These are phyloP conservation scores for Myotis brandtii DNA, from an alignment of 2,113 vertebrate genomes.

Conservation along the genomic window DNA sequence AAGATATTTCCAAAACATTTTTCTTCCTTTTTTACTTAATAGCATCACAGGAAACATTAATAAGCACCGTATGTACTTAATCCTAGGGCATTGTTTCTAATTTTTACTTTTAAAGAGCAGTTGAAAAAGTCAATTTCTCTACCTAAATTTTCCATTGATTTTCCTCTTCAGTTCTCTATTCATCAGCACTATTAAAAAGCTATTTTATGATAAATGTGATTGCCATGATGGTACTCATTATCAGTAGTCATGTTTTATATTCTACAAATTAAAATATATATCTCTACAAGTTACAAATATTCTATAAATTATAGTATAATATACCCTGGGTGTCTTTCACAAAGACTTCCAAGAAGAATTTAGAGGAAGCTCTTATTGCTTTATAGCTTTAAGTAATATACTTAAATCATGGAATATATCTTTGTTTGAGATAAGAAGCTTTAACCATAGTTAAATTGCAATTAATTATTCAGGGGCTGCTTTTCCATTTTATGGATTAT, in stretches of 20 bases:
- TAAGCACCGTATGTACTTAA: neutral
- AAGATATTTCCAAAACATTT: neutral
- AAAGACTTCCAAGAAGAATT: slow-evolving; percentile 17
- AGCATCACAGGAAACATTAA: neutral
- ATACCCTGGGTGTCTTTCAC: neutral
- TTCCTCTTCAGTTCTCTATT: neutral
- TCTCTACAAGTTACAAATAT: neutral
- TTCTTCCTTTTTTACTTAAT: neutral
- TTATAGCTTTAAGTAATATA: neutral
- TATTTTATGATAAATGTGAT: neutral
- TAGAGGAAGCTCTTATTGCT: neutral
- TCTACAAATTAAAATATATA: neutral
- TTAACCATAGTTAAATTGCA: neutral
- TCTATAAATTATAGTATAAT: neutral
- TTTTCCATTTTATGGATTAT: slow-evolving; percentile 56
- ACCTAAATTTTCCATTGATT: neutral
- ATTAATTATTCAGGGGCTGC: slow-evolving; percentile 53
- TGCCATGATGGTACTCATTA: neutral
- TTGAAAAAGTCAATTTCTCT: neutral
- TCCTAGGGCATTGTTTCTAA: neutral
- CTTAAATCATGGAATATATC: neutral
- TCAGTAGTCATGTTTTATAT: neutral
- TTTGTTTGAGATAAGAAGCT: slow-evolving; percentile 38
- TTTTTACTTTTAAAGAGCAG: neutral
- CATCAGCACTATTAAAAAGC: neutral